phyloP scores from a whole-genome alignment of 2,797 vertebrate genomes.

The Brachyrhaphis roseni region DNA sequence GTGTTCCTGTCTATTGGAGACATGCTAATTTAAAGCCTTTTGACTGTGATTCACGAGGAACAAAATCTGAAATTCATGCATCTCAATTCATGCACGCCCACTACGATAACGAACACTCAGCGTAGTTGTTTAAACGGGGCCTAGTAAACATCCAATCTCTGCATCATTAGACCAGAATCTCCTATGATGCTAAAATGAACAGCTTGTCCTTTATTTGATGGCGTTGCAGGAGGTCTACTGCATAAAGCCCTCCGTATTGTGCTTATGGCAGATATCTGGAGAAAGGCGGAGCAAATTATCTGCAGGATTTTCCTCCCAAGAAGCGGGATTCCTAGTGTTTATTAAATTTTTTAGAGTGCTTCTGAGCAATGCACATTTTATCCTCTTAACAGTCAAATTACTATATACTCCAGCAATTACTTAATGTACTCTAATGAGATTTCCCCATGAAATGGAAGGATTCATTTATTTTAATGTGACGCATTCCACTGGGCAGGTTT shows the following conservation, averaged over 20 bases:
- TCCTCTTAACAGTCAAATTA: conserved; percentile 88
- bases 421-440: conserved; percentile 89
- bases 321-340: conserved; percentile 73
- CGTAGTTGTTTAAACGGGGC: conserved; percentile 44
- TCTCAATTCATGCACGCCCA: conserved; percentile 60
- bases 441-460: conserved; percentile 82
- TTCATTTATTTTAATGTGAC: conserved; percentile 87
- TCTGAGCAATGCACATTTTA: conserved; percentile 83
- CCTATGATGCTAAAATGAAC: conserved; percentile 36
- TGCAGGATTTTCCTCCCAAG: conserved; percentile 66
- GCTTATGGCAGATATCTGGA: conserved; percentile 54
- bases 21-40: conserved; percentile 76
- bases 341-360: conserved; percentile 88
- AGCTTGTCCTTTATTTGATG: conserved; percentile 40
- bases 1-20: conserved; percentile 73
- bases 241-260: conserved; percentile 57
- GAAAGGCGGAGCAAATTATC: conserved; percentile 67
- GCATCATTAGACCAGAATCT: conserved; percentile 49
- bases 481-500: conserved; percentile 73
- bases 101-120: conserved; percentile 40
- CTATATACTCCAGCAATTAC: conserved; percentile 87
- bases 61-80: conserved; percentile 61
- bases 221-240: conserved; percentile 42
- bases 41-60: conserved; percentile 66
- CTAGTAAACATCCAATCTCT: conserved; percentile 49